These are phyloP conservation scores for Drosophila subobscura DNA, from an alignment of 1,140 invertebrate genomes.

Conservation along the genomic window DNA sequence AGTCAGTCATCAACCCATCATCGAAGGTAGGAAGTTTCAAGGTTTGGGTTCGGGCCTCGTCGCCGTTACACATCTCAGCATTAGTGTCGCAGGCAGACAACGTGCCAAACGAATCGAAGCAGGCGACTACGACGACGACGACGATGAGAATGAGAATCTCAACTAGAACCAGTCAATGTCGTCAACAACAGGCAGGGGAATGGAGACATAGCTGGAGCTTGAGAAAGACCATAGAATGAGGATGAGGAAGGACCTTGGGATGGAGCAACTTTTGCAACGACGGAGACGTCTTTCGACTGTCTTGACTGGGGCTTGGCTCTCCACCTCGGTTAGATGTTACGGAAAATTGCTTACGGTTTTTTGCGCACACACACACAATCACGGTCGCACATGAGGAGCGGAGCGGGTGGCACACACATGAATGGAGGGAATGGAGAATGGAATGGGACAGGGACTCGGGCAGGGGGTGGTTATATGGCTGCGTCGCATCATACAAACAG, in stretches of 20 bases:
- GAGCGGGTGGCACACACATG: conserved; percentile 64
- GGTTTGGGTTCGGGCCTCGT: conserved; percentile 28
- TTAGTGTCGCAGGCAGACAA: conserved; percentile 75
- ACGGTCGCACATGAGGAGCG: conserved; percentile 32
- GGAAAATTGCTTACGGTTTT: conserved; percentile 83
- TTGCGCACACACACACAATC: conserved; percentile 55
- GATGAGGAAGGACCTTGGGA: conserved; percentile 27
- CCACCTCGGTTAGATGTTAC: conserved; percentile 74
- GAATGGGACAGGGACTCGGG: not conserved
- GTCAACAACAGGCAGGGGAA: conserved; percentile 51
- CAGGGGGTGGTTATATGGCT: conserved; percentile 27
- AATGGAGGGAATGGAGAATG: conserved; percentile 36
- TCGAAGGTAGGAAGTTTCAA: conserved; percentile 27
- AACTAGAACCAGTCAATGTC: conserved; percentile 69
- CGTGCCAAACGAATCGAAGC: conserved; percentile 75
- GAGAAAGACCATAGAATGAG: not conserved
- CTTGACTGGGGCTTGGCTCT: conserved; percentile 51
- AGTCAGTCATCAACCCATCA: conserved; percentile 44
- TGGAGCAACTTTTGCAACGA: conserved; percentile 57
- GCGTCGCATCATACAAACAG: conserved; percentile 76
- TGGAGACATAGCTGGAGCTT: conserved; percentile 9
- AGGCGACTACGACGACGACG: conserved; percentile 24
- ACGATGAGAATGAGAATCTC: conserved; percentile 28
- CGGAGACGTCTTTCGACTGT: conserved; percentile 66
- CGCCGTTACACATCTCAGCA: conserved; percentile 72